phyloP scores from a whole-genome alignment of 2,797 vertebrate species.

The Tokudaia muenninki region DNA sequence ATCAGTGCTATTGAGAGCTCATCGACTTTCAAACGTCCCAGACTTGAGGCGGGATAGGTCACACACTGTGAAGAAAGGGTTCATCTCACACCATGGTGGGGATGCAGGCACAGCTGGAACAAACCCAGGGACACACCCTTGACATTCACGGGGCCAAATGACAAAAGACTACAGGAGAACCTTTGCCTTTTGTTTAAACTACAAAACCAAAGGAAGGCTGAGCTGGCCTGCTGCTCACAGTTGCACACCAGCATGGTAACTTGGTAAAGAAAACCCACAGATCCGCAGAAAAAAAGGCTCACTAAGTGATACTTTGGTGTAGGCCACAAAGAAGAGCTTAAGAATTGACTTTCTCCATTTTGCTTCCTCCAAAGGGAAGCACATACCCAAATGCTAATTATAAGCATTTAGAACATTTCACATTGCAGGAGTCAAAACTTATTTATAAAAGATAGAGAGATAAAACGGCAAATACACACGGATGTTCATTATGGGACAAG shows the following conservation, averaged over 20 bases:
- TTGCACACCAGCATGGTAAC: rapidly evolving
- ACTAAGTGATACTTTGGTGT: rapidly evolving
- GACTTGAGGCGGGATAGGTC: background rate
- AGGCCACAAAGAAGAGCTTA: rapidly evolving
- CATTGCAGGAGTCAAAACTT: background rate
- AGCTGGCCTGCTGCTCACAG: rapidly evolving
- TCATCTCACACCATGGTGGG: background rate
- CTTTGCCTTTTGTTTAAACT: rapidly evolving
- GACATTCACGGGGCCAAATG: rapidly evolving
- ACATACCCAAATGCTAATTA: rapidly evolving
- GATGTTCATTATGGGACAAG: rapidly evolving
- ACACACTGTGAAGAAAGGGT: rapidly evolving
- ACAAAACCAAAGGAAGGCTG: rapidly evolving
- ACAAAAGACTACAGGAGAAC: background rate
- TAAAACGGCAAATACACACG: rapidly evolving
- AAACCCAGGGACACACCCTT: rapidly evolving
- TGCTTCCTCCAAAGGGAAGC: rapidly evolving
- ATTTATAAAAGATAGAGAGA: background rate
- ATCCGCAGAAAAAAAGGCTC: rapidly evolving
- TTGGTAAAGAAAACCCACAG: background rate
- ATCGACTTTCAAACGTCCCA: background rate
- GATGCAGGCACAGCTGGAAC: background rate
- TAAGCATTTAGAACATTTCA: background rate
- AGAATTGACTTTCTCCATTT: rapidly evolving
- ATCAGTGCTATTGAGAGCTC: rapidly evolving